Percentiles rank a stretch among this genome's conserved stretches.
phyloP scores from a whole-genome alignment of 2,888 invertebrate species.

The Cybosia mesomella region DNA sequence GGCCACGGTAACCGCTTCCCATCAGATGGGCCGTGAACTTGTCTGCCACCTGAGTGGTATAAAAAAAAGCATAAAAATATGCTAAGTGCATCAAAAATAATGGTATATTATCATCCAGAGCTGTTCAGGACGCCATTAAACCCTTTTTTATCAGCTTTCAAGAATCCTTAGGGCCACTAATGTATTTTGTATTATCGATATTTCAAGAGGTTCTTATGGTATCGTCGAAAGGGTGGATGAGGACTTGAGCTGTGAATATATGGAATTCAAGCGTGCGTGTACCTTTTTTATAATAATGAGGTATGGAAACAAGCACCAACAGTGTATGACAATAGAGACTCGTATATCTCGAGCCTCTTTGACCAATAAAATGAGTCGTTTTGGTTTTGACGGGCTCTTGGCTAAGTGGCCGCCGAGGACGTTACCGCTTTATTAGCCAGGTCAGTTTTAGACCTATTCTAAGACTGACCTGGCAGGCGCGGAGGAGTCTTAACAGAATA shows the following conservation, averaged over 20 bases:
- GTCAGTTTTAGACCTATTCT: too few species aligned
- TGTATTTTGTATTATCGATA: slow-evolving; percentile 18
- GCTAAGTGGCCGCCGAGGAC: too few species aligned
- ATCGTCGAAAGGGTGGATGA: background rate
- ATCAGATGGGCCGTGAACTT: too few species aligned
- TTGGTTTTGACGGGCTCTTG: too few species aligned
- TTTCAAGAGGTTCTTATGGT: slow-evolving; percentile 2
- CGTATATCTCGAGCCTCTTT: too few species aligned
- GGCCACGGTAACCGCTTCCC: too few species aligned
- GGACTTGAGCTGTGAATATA: background rate
- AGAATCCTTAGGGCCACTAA: slow-evolving; percentile 14
- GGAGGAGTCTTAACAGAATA: too few species aligned
- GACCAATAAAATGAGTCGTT: background rate
- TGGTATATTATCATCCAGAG: slow-evolving; percentile 34
- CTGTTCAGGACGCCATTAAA: slow-evolving; percentile 31
- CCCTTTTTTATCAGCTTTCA: slow-evolving; percentile 28
- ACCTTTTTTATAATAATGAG: background rate
- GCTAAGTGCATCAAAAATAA: slow-evolving; percentile 31
- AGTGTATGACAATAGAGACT: background rate
- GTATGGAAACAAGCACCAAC: background rate
- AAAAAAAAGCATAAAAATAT: too few species aligned
- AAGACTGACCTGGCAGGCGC: too few species aligned
- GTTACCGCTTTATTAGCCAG: too few species aligned
- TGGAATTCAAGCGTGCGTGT: background rate
- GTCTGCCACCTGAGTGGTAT: too few species aligned